Base-by-base conservation (phyloP, 2,888 invertebrate species). In the Philonicus albiceps region DNA sequence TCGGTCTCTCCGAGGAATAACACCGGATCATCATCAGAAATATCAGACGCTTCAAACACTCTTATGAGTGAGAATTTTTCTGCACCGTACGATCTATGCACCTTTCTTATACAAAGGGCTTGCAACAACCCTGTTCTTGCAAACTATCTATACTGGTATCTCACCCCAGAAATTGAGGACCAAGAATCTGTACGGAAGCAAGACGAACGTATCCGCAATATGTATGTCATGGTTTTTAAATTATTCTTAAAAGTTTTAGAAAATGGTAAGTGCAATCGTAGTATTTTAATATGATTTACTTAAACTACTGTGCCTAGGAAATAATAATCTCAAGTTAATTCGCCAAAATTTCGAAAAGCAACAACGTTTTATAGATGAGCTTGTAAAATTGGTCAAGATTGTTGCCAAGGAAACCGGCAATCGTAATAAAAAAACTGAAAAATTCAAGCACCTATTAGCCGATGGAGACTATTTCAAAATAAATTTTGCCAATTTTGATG, bases 141-240 rank as follows among this genome's bases (percentile, higher is more conserved):
- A 78, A 99, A 99, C 93, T 99, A 99, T 92, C 96, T 99, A 89
- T 99, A 97, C 93, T 99, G 99, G 99, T 98, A 98, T 93, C 93
- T 98, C 89, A 94, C 96, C 87, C 97, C 98, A 88, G 99, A 99
- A 93, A 97, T 98, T 91, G 98, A 98, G 92, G 97, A 98, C 92
- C 96, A 96, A 89, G 96, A 96, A 91, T 94, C 93, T 37, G 91
- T 93, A 85, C 93, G 93, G 11, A 95, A 96, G 89, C 96, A 96
- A 91, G 96, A 97, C 90, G 93, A 94, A 84, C 93, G 94, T 80
- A 94, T 96, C 0, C 93, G 96, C 75, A 95, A 95, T 89, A 98
- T 98, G 97, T 99, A 98, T 91, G 93, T 96, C 81, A 96, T 95
- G 87, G 98, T 99, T 31, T 96, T 98, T 94, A 95, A 96, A 91